Conservation (phyloP, 2,113 vertebrate genomes). For the Centropus unirufus region DNA sequence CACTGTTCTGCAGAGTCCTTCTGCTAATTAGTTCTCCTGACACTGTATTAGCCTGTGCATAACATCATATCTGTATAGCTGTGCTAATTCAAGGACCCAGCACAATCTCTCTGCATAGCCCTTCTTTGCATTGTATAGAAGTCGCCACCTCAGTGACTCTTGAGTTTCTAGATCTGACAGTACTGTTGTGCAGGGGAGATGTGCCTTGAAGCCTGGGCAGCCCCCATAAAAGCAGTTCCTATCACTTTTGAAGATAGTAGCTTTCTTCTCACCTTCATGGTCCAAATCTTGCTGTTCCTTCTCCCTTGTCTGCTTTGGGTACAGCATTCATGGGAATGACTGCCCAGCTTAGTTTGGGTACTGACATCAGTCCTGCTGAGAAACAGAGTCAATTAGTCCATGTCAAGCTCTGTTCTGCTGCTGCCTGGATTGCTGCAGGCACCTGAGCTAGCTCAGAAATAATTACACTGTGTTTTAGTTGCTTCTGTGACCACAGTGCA, state of each 20-base stretch:
- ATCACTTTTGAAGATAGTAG: neutral
- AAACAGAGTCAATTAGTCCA: neutral
- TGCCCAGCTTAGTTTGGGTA: neutral
- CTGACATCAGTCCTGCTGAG: neutral
- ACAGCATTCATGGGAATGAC: neutral
- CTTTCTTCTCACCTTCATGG: neutral
- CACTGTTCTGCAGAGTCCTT: neutral
- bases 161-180: neutral
- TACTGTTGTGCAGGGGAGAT: neutral
- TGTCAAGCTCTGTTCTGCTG: neutral
- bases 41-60: neutral
- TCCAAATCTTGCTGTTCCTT: neutral
- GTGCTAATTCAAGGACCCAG: neutral
- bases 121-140: neutral
- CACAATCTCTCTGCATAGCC: neutral
- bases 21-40: constrained; percentile 4
- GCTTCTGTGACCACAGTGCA: neutral
- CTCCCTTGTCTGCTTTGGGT: neutral
- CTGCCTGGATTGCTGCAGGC: neutral
- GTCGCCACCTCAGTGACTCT: neutral
- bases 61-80: neutral
- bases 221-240: neutral
- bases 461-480: neutral
- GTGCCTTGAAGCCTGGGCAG: neutral
- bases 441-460: neutral